phyloP scores from a whole-genome alignment of 2,888 invertebrate species.

The Hemaris fuciformis region DNA sequence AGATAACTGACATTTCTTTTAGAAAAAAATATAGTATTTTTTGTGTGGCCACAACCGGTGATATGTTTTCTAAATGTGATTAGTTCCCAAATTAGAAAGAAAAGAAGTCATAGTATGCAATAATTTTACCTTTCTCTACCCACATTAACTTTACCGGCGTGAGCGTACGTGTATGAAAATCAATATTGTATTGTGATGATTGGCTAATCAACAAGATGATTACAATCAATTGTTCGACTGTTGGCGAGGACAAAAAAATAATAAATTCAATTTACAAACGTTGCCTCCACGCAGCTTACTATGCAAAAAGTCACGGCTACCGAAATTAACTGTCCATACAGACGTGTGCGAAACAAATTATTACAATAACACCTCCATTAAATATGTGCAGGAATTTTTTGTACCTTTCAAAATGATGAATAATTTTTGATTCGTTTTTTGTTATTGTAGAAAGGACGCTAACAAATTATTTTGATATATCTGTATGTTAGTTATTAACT shows the following conservation, averaged over 20 bases:
- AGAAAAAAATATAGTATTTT: too few species aligned
- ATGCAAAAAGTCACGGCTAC: constrained; percentile 5
- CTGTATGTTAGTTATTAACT: too few species aligned
- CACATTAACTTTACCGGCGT: neutral
- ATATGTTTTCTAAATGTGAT: too few species aligned
- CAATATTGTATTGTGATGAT: neutral
- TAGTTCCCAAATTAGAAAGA: too few species aligned
- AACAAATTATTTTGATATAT: neutral
- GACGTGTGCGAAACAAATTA: neutral
- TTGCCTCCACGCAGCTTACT: neutral
- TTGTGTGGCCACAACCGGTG: too few species aligned
- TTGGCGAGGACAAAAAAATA: neutral
- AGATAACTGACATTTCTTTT: too few species aligned
- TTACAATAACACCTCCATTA: neutral
- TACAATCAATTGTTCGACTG: neutral
- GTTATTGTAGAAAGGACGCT: neutral
- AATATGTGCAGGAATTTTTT: neutral
- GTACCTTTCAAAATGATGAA: neutral
- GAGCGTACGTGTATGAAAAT: neutral
- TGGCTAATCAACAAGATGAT: neutral
- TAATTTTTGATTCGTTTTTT: neutral
- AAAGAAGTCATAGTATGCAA: too few species aligned
- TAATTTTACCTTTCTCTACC: neutral
- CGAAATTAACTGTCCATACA: constrained; percentile 1
- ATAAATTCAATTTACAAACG: constrained; percentile 1